Evolutionary conservation across 1,140 invertebrate species (phyloP).

Genomic region (Drosophila trapezifrons): DNA sequence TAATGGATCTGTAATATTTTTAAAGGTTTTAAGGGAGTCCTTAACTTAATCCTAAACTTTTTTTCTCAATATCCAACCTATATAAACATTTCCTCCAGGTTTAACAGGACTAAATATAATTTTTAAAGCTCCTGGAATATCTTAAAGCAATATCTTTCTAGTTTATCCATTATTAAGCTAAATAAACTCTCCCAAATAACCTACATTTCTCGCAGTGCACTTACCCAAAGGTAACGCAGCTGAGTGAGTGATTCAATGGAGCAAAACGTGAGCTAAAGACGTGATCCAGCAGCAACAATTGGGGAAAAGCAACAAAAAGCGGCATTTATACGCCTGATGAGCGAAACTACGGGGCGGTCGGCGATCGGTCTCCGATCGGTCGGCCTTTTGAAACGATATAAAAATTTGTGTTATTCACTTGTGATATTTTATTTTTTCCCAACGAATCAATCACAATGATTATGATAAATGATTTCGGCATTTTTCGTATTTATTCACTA

Average conservation of each 20-base stretch:
- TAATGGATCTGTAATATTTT: neutral
- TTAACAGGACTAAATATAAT: no score
- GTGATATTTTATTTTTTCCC: constrained; percentile 78
- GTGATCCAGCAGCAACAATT: constrained; percentile 69
- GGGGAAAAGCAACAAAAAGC: constrained; percentile 60
- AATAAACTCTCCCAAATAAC: neutral
- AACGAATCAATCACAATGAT: constrained; percentile 83
- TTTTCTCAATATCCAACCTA: no score
- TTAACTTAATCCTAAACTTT: no score
- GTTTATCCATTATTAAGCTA: no score
- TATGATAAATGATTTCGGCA: constrained; percentile 80
- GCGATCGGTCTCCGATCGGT: constrained; percentile 15
- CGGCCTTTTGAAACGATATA: constrained; percentile 69
- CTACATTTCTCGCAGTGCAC: neutral
- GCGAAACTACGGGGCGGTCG: constrained; percentile 49
- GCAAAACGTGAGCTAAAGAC: constrained; percentile 77
- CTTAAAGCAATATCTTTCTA: no score
- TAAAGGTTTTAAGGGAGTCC: no score
- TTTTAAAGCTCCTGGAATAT: no score
- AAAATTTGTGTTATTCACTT: constrained; percentile 64
- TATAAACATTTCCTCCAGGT: no score
- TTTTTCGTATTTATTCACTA: constrained; percentile 67
- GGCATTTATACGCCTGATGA: constrained; percentile 79
- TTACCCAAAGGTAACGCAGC: constrained; percentile 50
- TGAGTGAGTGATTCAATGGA: constrained; percentile 76